Conservation (phyloP, 2,797 vertebrate species). For the Phrynocephalus guinanensis region DNA sequence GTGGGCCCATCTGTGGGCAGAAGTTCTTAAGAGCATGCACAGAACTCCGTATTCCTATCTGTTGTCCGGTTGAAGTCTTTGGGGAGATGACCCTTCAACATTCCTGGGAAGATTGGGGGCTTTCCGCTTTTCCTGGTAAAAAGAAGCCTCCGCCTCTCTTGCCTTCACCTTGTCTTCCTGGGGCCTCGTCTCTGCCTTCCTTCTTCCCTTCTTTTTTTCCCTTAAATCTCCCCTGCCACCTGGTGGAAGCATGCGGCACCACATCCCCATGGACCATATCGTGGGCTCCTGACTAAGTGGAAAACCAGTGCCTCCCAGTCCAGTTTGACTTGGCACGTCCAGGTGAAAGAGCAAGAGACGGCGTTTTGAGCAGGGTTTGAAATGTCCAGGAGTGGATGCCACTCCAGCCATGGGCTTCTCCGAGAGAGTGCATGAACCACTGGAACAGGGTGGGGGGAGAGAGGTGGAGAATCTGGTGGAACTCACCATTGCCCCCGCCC, state of each 20-base stretch:
- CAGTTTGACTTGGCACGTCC: neutral
- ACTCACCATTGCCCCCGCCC: no score
- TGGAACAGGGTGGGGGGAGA: no score
- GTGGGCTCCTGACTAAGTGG: neutral
- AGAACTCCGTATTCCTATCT: neutral
- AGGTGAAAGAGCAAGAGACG: neutral
- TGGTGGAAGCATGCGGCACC: slow-evolving; percentile 74
- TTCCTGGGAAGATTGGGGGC: neutral
- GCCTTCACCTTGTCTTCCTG: no score
- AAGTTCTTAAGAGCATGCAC: no score
- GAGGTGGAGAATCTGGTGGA: no score
- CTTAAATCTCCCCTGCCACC: slow-evolving; percentile 83
- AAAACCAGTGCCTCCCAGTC: neutral
- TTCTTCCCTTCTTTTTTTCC: slow-evolving; percentile 62
- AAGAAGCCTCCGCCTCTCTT: no score
- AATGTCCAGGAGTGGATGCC: no score
- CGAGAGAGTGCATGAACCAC: no score
- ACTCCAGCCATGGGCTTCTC: no score
- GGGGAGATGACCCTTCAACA: neutral
- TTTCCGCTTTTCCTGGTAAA: no score
- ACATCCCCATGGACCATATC: slow-evolving; percentile 35
- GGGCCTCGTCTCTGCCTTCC: neutral
- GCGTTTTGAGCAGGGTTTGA: neutral
- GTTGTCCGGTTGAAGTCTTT: no score
- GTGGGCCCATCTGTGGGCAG: neutral